Evolutionary conservation across 2,797 vertebrate genomes (phyloP).

Genomic region (Hippopotamyrus pictus): DNA sequence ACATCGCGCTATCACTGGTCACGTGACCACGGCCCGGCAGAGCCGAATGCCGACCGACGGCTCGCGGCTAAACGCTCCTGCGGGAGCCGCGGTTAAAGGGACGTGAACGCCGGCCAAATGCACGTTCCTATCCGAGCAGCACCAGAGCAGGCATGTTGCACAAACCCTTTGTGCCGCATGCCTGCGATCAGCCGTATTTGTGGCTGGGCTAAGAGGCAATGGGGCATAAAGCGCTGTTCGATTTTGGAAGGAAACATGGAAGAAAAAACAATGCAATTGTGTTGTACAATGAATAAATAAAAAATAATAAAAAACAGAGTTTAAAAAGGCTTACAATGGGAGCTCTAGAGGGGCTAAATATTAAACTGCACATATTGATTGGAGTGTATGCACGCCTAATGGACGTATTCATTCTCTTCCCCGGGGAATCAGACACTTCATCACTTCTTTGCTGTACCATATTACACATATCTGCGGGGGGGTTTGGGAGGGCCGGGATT

Average conservation of each 20-base stretch:
- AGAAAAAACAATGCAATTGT: background rate
- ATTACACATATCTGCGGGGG: background rate
- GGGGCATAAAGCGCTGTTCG: background rate
- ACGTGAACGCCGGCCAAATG: background rate
- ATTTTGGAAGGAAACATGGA: background rate
- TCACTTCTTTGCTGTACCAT: background rate
- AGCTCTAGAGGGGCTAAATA: background rate
- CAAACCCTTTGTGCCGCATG: background rate
- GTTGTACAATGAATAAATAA: background rate
- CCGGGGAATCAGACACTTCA: background rate
- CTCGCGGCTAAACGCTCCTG: background rate
- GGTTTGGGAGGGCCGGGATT: background rate
- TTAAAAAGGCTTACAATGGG: background rate
- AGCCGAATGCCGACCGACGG: background rate
- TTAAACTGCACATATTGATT: conserved; percentile 9
- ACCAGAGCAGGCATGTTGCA: background rate
- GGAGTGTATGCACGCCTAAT: background rate
- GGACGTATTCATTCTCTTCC: background rate
- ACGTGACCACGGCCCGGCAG: background rate
- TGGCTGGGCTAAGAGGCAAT: background rate
- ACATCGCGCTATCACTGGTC: background rate
- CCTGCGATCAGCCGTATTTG: background rate
- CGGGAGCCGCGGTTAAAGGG: background rate
- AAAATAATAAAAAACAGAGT: background rate
- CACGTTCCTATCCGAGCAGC: background rate